A percentile compares a stretch with the other conserved stretches of the same genome.
phyloP scores from a whole-genome alignment of 1,140 invertebrate species.

The Drosophila auraria region DNA sequence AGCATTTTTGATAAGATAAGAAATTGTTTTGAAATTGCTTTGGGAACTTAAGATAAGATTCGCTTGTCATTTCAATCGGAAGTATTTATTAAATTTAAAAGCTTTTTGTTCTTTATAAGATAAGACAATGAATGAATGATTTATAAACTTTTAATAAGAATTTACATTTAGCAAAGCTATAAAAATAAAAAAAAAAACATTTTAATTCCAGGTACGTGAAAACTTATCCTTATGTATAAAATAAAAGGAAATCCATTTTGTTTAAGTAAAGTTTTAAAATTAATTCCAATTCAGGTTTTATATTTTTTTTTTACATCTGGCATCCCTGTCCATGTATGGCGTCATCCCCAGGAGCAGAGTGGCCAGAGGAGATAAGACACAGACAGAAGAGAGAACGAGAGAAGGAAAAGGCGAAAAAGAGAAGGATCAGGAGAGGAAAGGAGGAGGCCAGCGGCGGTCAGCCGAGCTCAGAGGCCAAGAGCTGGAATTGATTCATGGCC shows the following conservation, averaged over 20 bases:
- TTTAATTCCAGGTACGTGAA: too few species aligned
- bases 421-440: background rate
- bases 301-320: too few species aligned
- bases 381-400: slow-evolving; percentile 4
- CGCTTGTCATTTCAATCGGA: background rate
- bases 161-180: background rate
- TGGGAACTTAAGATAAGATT: slow-evolving; percentile 20
- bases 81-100: slow-evolving; percentile 11
- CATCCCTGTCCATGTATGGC: slow-evolving; percentile 9
- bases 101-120: background rate
- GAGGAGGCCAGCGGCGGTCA: slow-evolving; percentile 54
- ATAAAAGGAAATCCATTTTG: too few species aligned
- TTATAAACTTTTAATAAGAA: background rate
- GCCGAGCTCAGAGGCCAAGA: slow-evolving; percentile 61
- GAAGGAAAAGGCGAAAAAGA: slow-evolving; percentile 5
- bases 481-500: slow-evolving; percentile 67
- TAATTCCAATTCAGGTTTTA: too few species aligned
- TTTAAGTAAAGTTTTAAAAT: too few species aligned
- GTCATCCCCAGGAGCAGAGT: slow-evolving; percentile 13
- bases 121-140: background rate
- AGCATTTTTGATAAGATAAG: slow-evolving; percentile 9
- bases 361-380: slow-evolving; percentile 2
- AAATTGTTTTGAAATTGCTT: slow-evolving; percentile 19
- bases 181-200: too few species aligned
- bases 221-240: too few species aligned